Percentiles rank a stretch among this genome's conserved stretches.
Conservation (phyloP, 2,888 invertebrate genomes). For the Eutolmus rufibarbis region DNA sequence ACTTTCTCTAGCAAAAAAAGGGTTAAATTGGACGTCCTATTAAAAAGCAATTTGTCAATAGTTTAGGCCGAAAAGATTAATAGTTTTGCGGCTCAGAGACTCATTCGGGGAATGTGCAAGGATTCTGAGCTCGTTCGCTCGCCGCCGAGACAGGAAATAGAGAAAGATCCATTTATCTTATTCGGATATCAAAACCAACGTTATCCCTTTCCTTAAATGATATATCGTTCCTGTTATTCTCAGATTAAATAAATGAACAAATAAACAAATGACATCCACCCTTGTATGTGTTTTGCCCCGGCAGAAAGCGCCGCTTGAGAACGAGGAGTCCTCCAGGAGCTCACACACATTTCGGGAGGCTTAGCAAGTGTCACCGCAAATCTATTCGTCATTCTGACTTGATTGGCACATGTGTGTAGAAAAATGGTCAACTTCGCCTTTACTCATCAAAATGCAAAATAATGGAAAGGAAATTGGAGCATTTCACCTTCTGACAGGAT, state of each 20-base stretch:
- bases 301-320: neutral
- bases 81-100: slow-evolving; percentile 5
- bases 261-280: slow-evolving; percentile 40
- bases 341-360: neutral
- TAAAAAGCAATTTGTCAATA: slow-evolving; percentile 38
- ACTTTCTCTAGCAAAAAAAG: neutral
- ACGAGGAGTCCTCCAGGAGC: neutral
- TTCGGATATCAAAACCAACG: slow-evolving; percentile 41
- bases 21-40: slow-evolving; percentile 35
- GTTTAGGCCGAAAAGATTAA: slow-evolving; percentile 37
- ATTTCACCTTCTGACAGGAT: neutral
- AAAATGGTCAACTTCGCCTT: slow-evolving; percentile 17
- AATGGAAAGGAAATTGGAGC: slow-evolving; percentile 21
- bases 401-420: slow-evolving; percentile 31
- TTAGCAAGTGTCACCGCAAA: slow-evolving; percentile 28
- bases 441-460: slow-evolving; percentile 4
- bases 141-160: slow-evolving; percentile 21
- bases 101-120: neutral
- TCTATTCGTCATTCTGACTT: slow-evolving; percentile 27
- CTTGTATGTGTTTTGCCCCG: neutral
- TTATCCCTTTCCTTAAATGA: slow-evolving; percentile 41
- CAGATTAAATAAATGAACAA: slow-evolving; percentile 41
- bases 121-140: neutral
- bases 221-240: slow-evolving; percentile 36
- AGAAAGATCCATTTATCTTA: slow-evolving; percentile 30